These are phyloP conservation scores for Tamias sibiricus DNA, from an alignment of 2,113 vertebrate species.

Conservation along the genomic window DNA sequence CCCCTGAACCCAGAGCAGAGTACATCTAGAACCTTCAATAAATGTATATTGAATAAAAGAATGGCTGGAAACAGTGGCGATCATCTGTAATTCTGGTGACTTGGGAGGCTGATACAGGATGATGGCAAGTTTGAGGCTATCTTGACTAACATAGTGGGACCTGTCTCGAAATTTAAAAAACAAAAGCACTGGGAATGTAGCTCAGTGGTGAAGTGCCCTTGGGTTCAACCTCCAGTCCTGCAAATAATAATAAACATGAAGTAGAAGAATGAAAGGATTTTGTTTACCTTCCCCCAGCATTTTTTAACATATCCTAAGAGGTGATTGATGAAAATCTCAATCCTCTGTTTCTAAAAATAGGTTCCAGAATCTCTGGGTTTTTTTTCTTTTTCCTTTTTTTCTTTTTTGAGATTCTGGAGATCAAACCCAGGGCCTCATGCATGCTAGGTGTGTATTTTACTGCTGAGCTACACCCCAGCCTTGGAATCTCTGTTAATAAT, in stretches of 20 bases:
- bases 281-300: background rate
- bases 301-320: background rate
- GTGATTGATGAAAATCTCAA: background rate
- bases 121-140: too few relatives aligned
- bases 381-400: background rate
- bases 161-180: background rate
- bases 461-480: background rate
- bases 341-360: background rate
- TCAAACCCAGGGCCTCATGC: background rate
- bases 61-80: too few relatives aligned
- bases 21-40: background rate
- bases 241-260: background rate
- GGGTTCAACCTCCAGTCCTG: background rate
- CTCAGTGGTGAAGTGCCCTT: too few relatives aligned
- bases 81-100: too few relatives aligned
- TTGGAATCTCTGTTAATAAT: slow-evolving; percentile 25
- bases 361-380: background rate
- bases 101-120: too few relatives aligned
- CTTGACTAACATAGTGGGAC: too few relatives aligned
- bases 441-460: background rate
- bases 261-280: background rate
- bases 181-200: too few relatives aligned
- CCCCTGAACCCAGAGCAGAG: background rate
- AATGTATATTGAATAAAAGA: background rate
- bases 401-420: background rate